Base-by-base conservation (phyloP, 2,888 invertebrate species). In the Stenodema calcarata region DNA sequence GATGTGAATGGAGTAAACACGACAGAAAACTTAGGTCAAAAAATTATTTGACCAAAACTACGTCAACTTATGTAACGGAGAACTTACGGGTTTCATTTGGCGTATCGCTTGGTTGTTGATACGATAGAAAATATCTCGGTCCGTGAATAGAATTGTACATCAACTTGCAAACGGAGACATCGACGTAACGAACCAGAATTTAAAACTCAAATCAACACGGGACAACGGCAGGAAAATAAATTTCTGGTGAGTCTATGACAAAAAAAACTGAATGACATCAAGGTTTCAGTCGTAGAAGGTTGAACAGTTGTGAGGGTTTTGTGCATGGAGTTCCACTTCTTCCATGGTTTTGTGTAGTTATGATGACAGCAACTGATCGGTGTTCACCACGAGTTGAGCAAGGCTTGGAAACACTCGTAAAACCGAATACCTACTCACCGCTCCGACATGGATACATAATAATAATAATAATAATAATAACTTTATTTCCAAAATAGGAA, bases 11-110 rank as follows among this genome's bases (percentile, higher is more conserved):
- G 1, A n/a, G 62, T 62, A 62, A 62, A 62, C 62, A 62, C 7
- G 35, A 62, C 62, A 23, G 35, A 62, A 62, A 62, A 62, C 23
- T 4, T 27, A n/a, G 62, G n/a, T n/a, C n/a, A 11, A 12, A 0
- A 62, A 62, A 62, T 50, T 50, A 50, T n/a, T n/a, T n/a, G n/a
- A 23, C 9, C 7, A 35, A 62, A 23, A 62, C 62, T 62, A 27
- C 62, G 62, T 62, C 23, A 62, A 62, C 62, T 23, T 23, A 62
- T 62, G 62, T 23, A 62, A 62, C 62, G 62, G 27, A 62, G 27
- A 62, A 62, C 62, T 62, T 62, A 62, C 62, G 62, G 62, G 62
- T 62, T 62, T 62, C 62, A 62, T 62, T 62, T 62, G 62, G 62
- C 23, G 62, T 23, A 23, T 27, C 18, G 23, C 62, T 18, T 0